Evolutionary conservation across 2,797 vertebrate species (phyloP), one percentile per base, ranked within the genome.

Genomic region (Myotis daubentonii): DNA sequence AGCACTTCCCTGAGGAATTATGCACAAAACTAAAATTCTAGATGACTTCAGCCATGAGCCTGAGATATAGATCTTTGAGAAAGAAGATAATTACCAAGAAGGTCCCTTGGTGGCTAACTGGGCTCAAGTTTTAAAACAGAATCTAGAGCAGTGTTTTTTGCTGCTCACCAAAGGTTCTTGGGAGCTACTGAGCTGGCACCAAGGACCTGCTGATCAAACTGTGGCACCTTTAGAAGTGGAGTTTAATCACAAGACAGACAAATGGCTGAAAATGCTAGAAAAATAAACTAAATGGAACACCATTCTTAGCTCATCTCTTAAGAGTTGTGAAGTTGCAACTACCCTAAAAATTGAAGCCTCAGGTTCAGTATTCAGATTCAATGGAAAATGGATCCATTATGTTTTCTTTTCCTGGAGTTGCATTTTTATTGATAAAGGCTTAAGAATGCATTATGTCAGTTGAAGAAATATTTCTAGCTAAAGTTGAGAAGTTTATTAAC

Each of bases 381-480:
- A 98, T 99, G n/a, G 98, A 99, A 97, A 70, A 83, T 10, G 99
- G 99, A 96, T 97, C 98, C 0, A 97, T 99, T 81, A 99, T 99
- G 97, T 99, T 99, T 91, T 99, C 99, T 88, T 97, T 98, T 84
- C 99, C 99, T 98, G 99, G 99, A 57, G 98, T 98, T 88, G 99
- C 99, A 22, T 99, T 99, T 98, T 97, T 99, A 88, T 95, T 99
- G 94, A 97, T 98, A 72, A 98, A 99, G n/a, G 94, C 97, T 79
- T 98, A 99, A 82, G 98, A 99, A 36, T 97, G 98, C 38, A 95
- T 98, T 30, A 97, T 80, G 51, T 90, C 84, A 84, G 89, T 97
- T 53, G 98, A 98, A 87, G 98, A 99, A 91, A 70, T 93, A 10
- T 93, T 99, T 84, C 97, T 97, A 94, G 97, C 96, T 68, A 98